phyloP scores from a whole-genome alignment of 2,888 invertebrate species.

The Rhaphigaster nebulosa region DNA sequence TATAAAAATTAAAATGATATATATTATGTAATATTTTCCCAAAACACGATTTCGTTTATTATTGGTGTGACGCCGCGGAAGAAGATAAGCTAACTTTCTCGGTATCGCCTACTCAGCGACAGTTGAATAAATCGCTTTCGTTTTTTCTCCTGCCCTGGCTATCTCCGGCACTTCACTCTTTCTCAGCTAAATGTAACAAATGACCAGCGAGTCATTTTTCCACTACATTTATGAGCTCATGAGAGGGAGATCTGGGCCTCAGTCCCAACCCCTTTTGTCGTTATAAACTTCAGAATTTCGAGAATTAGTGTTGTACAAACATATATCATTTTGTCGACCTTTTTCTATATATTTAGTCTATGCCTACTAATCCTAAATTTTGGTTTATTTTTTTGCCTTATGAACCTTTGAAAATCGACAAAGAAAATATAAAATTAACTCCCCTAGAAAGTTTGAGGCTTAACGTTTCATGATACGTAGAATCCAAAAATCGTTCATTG shows the following conservation, averaged over 20 bases:
- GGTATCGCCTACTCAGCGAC: not conserved
- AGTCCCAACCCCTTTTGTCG: not conserved
- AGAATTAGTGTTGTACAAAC: not conserved
- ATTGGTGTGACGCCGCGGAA: not conserved
- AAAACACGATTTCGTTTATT: not conserved
- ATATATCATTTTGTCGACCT: no score
- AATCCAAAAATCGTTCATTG: no score
- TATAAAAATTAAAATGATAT: not conserved
- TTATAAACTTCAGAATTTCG: not conserved
- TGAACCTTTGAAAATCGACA: no score
- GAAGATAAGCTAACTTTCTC: not conserved
- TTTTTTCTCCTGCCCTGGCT: not conserved
- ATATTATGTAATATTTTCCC: not conserved
- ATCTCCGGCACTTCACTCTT: not conserved
- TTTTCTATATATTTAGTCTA: no score
- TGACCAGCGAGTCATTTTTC: slow-evolving; percentile 17
- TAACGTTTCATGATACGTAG: no score
- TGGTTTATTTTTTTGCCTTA: no score
- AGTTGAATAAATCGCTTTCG: not conserved
- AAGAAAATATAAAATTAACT: no score
- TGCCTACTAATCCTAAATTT: no score
- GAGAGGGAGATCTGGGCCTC: not conserved
- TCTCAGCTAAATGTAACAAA: slow-evolving; percentile 4
- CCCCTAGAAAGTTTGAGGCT: no score
- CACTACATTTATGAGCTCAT: slow-evolving; percentile 19